These are phyloP conservation scores for Archaeoteleia sp. DNA, from an alignment of 2,888 invertebrate genomes.

Conservation along the genomic window DNA sequence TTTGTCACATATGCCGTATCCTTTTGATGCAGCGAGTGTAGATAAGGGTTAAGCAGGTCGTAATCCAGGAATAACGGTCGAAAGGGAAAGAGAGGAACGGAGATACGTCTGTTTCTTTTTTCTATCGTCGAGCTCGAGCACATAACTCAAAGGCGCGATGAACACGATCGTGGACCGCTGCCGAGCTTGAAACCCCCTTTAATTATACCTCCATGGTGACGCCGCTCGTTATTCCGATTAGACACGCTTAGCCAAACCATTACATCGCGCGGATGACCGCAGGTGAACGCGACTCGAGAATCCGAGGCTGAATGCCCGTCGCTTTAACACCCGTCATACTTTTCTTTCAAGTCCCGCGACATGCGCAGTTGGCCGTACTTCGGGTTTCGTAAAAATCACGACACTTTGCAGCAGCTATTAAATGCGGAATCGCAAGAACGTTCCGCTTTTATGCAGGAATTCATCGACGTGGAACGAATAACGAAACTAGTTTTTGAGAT, in stretches of 20 bases:
- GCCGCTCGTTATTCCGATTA: conserved; percentile 68
- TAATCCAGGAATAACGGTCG: neutral
- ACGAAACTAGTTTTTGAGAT: too few relatives aligned
- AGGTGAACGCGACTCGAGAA: conserved; percentile 21
- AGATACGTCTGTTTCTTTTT: conserved; percentile 10
- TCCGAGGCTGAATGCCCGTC: conserved; percentile 3
- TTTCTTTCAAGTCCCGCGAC: conserved; percentile 15
- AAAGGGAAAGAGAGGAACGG: conserved; percentile 5
- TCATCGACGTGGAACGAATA: too few relatives aligned
- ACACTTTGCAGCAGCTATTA: conserved; percentile 7
- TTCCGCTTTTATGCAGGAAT: too few relatives aligned
- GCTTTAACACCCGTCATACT: conserved; percentile 21
- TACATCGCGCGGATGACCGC: conserved; percentile 32
- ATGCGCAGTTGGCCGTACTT: conserved; percentile 1
- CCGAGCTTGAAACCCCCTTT: conserved; percentile 48
- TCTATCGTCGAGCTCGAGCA: conserved; percentile 5
- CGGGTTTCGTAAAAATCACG: conserved; percentile 9
- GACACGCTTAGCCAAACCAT: conserved; percentile 63
- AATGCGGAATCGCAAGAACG: neutral
- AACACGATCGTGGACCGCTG: conserved; percentile 38
- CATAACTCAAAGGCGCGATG: conserved; percentile 50
- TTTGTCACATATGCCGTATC: too few relatives aligned
- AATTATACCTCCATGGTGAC: conserved; percentile 62
- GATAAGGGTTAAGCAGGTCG: neutral
- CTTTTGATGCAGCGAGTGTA: too few relatives aligned